A percentile compares a stretch with the other conserved stretches of the same genome.
phyloP scores from a whole-genome alignment of 2,797 vertebrate genomes.

The Phalloptychus januarius region DNA sequence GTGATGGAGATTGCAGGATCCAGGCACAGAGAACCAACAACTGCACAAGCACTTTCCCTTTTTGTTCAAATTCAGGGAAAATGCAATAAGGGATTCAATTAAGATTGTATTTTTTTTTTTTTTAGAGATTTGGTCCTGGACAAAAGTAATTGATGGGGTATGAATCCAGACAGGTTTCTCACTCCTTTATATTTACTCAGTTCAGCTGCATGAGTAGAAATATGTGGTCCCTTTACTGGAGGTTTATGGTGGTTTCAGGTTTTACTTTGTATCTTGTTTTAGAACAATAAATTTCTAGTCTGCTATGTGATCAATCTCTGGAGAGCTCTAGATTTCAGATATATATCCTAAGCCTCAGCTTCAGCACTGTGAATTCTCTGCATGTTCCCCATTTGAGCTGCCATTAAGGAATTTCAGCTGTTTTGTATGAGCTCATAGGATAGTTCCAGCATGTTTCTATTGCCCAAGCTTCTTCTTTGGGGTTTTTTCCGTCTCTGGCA shows the following conservation, averaged over 20 bases:
- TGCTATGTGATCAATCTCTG: background rate
- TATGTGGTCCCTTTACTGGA: background rate
- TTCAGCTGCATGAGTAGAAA: background rate
- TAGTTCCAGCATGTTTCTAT: slow-evolving; percentile 31
- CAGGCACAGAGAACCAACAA: background rate
- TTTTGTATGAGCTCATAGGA: slow-evolving; percentile 30
- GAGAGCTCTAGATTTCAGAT: slow-evolving; percentile 1
- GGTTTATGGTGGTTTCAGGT: background rate
- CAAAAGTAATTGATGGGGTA: background rate
- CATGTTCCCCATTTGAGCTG: background rate
- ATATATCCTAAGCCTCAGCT: background rate
- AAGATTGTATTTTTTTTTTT: background rate
- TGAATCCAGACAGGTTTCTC: background rate
- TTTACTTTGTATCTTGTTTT: background rate
- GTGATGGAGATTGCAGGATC: background rate
- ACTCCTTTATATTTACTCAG: background rate
- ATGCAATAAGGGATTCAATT: background rate
- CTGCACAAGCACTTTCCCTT: background rate
- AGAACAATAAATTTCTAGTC: background rate
- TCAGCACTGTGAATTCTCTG: background rate
- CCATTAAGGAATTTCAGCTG: slow-evolving; percentile 1
- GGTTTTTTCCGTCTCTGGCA: too few species aligned
- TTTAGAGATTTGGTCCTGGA: background rate
- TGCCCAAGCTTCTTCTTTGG: slow-evolving; percentile 17
- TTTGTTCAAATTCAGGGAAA: background rate